Base-by-base conservation (phyloP, 2,888 invertebrate species). In the Phalera bucephala region DNA sequence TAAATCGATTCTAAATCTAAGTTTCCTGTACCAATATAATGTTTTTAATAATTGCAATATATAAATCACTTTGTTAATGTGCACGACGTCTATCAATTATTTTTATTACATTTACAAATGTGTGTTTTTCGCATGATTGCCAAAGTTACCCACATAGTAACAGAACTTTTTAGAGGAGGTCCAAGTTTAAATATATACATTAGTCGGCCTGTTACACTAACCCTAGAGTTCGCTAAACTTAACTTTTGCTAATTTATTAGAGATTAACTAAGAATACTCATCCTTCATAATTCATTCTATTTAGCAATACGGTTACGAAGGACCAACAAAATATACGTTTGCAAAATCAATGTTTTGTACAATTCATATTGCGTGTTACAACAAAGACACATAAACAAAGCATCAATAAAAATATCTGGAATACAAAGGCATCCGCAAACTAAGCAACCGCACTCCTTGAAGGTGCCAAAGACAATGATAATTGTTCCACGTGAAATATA, bases 391-490 rank as follows among this genome's bases (percentile, higher is more conserved):
- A 56, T n/a, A n/a, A 53, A 61, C 60, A 58, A 58, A 55, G 60
- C 36, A 56, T 56, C 56, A 56, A 57, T 57, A 58, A 56, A 58
- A n/a, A 60, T 50, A 42, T 50, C 33, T 38, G 40, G 27, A 55
- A 39, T 3, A 61, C 59, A 64, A 59, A 64, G 46, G 63, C 60
- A 56, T 52, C 56, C 40, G 39, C 35, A 52, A 53, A 57, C 56
- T 60, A 62, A 66, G 55, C 64, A 54, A 81, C 78, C 80, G 64
- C 79, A 73, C 64, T 66, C 70, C 66, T 72, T 73, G 45, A 48
- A 84, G 85, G 86, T 86, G 88, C 73, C 81, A 88, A 88, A 89
- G 84, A 89, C 89, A 88, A 89, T 87, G 88, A 81, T 88, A 87
- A 88, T 88, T 88, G 89, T 88, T 81, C 85, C 80, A 80, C 74